These are phyloP conservation scores for Taeniopygia guttata DNA, from an alignment of 2,797 vertebrate species.

Conservation along the genomic window DNA sequence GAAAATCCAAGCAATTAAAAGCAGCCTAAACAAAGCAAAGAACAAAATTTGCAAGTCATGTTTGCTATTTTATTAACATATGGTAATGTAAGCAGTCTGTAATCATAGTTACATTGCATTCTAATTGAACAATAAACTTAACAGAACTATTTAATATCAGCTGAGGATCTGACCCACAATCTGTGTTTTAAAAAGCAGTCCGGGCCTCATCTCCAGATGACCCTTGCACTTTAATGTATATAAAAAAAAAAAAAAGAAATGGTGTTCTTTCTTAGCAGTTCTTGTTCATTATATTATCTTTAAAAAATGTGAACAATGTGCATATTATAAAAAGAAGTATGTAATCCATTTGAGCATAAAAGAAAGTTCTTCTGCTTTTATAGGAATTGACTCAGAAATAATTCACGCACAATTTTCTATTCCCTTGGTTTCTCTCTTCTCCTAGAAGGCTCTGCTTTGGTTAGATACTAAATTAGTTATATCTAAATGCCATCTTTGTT, in stretches of 20 bases:
- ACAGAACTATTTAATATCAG: neutral
- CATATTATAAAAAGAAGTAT: conserved; percentile 6
- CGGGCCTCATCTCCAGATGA: neutral
- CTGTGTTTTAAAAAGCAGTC: neutral
- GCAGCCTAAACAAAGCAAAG: conserved; percentile 11
- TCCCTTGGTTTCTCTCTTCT: conserved; percentile 49
- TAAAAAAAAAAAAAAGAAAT: neutral
- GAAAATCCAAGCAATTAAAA: conserved; percentile 26
- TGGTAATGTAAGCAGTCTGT: conserved; percentile 17
- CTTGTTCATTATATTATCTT: conserved; percentile 29
- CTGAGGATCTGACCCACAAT: neutral
- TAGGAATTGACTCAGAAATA: conserved; percentile 50
- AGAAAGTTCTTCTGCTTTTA: conserved; percentile 39
- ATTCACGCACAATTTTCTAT: conserved; percentile 37
- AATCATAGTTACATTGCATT: conserved; percentile 18
- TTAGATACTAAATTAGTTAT: conserved; percentile 58
- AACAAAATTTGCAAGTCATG: neutral
- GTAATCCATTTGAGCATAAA: conserved; percentile 44
- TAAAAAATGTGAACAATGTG: conserved; percentile 11
- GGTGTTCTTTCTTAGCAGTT: conserved; percentile 6
- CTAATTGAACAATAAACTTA: conserved; percentile 11
- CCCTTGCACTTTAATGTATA: neutral
- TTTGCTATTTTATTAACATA: conserved; percentile 36
- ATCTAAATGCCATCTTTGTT: conserved; percentile 32
- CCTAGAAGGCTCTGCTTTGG: conserved; percentile 24